Evolutionary conservation across 2,888 invertebrate genomes (phyloP), one percentile per base, ranked within the genome.

Genomic region (Ditula angustiorana): DNA sequence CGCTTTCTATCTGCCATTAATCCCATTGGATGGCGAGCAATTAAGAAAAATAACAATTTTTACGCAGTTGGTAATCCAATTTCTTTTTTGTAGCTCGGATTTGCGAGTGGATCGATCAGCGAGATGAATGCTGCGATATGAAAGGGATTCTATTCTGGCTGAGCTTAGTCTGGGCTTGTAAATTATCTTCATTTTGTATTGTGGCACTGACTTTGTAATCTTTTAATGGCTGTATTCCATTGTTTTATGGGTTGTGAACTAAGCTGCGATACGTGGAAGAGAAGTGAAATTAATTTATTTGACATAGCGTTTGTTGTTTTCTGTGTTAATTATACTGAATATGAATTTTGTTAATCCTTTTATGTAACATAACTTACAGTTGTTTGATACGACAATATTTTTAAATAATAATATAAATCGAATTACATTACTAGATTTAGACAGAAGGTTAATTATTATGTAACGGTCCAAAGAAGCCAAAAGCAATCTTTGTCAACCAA

Each of bases 1-100:
- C 79, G 79, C 75, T 82, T 82, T 83, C 80, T 81, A 78, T 83
- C 75, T 74, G 76, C 81, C 79, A 82, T 81, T 80, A 80, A 85
- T 61, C 76, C 76, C 73, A 78, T 78, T 79, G 71, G 71, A 69
- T 60, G 37, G 69, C 61, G 68, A 80, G 81, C 86, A 86, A 88
- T 87, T 87, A 88, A 77, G 76, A 74, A 71, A 78, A 83, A 85
- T 83, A 86, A 84, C 82, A 82, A 79, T 83, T 85, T 82, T 66
- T 61, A 44, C 56, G 33, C 56, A 28, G 58, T 58, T 24, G 53
- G 16, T 57, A 63, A 63, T 63, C 57, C 63, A 28, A 50, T 52
- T 75, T 74, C 74, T 72, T 75, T 74, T 70, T 68, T 65, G 70
- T 71, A 67, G 64, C 53, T 71, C 69, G 70, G 79, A 68, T 79